Evolutionary conservation across 2,888 invertebrate species (phyloP).

Genomic region (Eupeodes latifasciatus): DNA sequence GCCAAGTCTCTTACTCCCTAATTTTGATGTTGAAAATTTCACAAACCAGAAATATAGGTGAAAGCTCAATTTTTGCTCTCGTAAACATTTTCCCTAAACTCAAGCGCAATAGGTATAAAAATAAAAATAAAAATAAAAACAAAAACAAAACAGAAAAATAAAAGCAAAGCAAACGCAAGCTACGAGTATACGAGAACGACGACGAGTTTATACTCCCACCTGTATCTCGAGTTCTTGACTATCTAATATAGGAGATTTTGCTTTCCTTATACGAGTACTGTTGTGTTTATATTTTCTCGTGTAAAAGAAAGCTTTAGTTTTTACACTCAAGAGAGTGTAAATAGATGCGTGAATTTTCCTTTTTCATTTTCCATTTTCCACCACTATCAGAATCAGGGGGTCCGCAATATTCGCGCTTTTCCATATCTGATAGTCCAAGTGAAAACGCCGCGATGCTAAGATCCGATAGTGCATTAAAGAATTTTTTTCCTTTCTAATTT

Average conservation of each 20-base stretch:
- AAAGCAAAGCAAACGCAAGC: not conserved
- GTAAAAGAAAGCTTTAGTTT: slow-evolving; percentile 52
- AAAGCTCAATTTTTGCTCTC: slow-evolving; percentile 56
- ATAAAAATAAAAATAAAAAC: not conserved
- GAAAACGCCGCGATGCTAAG: slow-evolving; percentile 76
- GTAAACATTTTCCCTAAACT: slow-evolving; percentile 25
- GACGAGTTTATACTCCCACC: slow-evolving; percentile 45
- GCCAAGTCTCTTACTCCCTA: slow-evolving; percentile 16
- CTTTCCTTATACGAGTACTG: not conserved
- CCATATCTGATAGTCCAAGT: slow-evolving; percentile 74
- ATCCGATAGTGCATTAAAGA: slow-evolving; percentile 74
- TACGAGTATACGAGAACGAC: not conserved
- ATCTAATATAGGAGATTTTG: not conserved
- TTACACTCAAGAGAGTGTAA: slow-evolving; percentile 71
- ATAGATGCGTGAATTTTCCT: slow-evolving; percentile 59
- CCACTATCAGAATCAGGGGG: slow-evolving; percentile 73
- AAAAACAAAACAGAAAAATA: not conserved
- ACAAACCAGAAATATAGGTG: slow-evolving; percentile 65
- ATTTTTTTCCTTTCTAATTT: slow-evolving; percentile 69
- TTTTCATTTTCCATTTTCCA: slow-evolving; percentile 30
- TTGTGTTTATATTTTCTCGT: slow-evolving; percentile 24
- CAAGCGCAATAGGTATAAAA: slow-evolving; percentile 30
- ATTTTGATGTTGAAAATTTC: not conserved
- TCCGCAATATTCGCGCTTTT: slow-evolving; percentile 75
- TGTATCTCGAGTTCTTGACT: slow-evolving; percentile 43